phyloP scores from a whole-genome alignment of 2,113 vertebrate genomes.

The Bos indicus region DNA sequence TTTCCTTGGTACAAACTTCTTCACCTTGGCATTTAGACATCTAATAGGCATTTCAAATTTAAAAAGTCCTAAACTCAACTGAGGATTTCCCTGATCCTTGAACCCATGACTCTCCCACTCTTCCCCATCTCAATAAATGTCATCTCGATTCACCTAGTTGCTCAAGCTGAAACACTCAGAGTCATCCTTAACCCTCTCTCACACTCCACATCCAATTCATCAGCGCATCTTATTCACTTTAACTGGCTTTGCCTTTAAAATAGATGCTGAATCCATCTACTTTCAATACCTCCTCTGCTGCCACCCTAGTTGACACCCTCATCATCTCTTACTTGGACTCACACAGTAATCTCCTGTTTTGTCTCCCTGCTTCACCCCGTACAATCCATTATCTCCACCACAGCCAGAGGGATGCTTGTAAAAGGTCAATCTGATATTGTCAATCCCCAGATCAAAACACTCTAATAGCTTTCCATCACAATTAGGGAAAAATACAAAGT shows the following conservation, averaged over 20 bases:
- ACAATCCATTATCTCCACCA: background rate
- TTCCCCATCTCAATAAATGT: background rate
- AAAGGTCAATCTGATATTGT: background rate
- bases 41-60: background rate
- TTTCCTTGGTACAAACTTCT: background rate
- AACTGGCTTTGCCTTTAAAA: background rate
- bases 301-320: background rate
- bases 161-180: background rate
- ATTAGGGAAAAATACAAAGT: background rate
- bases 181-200: background rate
- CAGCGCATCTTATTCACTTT: background rate
- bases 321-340: background rate
- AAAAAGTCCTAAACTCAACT: background rate
- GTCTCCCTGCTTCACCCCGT: background rate
- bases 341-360: background rate
- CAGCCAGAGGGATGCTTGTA: background rate
- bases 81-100: background rate
- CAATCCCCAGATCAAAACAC: constrained; percentile 15
- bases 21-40: background rate
- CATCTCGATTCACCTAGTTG: background rate
- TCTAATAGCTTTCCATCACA: background rate
- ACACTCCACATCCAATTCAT: background rate
- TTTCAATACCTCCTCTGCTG: background rate
- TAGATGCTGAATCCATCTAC: background rate
- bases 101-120: background rate